Evolutionary conservation across 2,113 vertebrate genomes (phyloP), one percentile per base, ranked within the genome.

Genomic region (Crotalus horridus): DNA sequence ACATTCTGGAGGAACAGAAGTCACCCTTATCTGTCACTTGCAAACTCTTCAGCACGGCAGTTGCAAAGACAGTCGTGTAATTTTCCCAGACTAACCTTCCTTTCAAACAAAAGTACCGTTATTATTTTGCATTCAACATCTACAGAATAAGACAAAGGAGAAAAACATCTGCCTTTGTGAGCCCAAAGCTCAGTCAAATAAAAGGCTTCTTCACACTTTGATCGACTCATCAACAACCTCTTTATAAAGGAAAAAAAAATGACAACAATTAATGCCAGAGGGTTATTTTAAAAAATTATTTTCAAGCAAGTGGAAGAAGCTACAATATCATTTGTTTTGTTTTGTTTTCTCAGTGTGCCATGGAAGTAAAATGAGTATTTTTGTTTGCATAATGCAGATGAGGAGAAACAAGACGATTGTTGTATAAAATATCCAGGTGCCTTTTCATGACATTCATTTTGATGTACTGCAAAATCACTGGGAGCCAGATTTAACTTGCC

Each of bases 361-460:
- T 92, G 87, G 93, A 91, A 91, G 89, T 89, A 26, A 92, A 89
- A 89, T 21, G 89, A 24, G 24, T 21, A 58, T 21, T 90, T 94
- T 85, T 56, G 69, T 91, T 92, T n/a, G 94, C 3, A 69, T 94
- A 58, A 33, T 29, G 39, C 29, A 43, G 88, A 56, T 58, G 74
- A 39, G n/a, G 39, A 90, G 93, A 55, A 96, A 91, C 55, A 26
- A 90, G 94, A 90, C 94, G 8, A 1, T 51, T 94, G 59, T 96
- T 96, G 93, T 93, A 94, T 93, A 90, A 87, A 94, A 91, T 61
- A 88, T 91, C 86, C 95, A 96, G 94, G 21, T 96, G 90, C 61
- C 94, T 96, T 97, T 96, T 91, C 93, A 96, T 95, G 56, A 21
- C 5, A 7, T 91, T 96, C 92, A 90, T 94, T 69, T 88, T 95